Evolutionary conservation across 2,113 vertebrate genomes (phyloP), one percentile per base, ranked within the genome.

Genomic region (Peromyscus polionotus): DNA sequence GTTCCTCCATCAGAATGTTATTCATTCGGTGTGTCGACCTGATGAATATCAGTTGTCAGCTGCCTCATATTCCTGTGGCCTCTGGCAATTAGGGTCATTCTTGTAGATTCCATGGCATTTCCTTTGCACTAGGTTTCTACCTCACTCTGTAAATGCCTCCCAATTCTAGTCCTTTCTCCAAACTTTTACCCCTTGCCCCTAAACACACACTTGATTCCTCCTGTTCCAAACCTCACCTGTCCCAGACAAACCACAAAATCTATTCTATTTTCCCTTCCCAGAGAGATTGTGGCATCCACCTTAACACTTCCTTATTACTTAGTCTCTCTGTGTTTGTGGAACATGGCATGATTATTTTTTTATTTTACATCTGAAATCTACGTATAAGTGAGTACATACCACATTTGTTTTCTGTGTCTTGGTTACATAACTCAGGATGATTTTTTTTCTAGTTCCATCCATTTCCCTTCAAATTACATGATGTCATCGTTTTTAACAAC

Each of bases 191-290:
- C 65, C 10, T 1, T 28, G 17, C 68, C 24, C 9, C 22, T 7
- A 26, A 2, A 3, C 16, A n/a, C 3, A 72, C 36, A 72, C 31
- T 42, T n/a, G 36, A n/a, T 72, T n/a, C 68, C 36, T n/a, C 36
- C 7, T n/a, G 7, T 72, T n/a, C 1, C 3, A 7, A 20, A n/a
- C 8, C 17, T 17, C 2, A 19, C 16, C 68, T 72, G 17, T n/a
- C 36, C 36, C 7, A 72, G 1, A n/a, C 17, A 72, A 72, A 7
- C 68, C 17, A 72, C 7, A 20, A n/a, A 72, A 33, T 68, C 17
- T n/a, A 19, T 72, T 72, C 17, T 72, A n/a, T 72, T 72, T 72
- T 14, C 5, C 33, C 7, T n/a, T 19, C 17, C 36, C 31, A n/a
- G 36, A 17, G 36, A n/a, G 36, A 72, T n/a, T n/a, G 68, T 20